phyloP scores from a whole-genome alignment of 2,797 vertebrate species.

The Helicolenus hilgendorfi region DNA sequence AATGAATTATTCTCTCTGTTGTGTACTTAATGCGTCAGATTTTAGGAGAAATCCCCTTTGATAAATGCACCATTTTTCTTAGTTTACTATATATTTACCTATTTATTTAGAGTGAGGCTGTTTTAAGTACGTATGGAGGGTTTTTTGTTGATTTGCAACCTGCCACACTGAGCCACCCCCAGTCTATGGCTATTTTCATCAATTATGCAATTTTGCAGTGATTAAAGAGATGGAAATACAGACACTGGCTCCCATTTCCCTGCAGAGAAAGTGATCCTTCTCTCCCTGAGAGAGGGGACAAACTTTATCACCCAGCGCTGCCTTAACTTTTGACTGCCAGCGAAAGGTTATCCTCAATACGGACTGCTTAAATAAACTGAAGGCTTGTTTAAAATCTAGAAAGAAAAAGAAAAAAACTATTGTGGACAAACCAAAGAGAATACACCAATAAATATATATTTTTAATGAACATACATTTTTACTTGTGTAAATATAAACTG shows the following conservation, averaged over 20 bases:
- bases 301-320: conserved; percentile 59
- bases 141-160: conserved; percentile 52
- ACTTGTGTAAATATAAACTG: conserved; percentile 64
- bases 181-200: conserved; percentile 47
- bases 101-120: conserved; percentile 79
- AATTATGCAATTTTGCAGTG: conserved; percentile 70
- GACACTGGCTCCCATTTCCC: conserved; percentile 30
- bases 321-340: conserved; percentile 76
- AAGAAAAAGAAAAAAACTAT: neutral
- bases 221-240: conserved; percentile 35
- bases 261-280: conserved; percentile 42
- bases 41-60: conserved; percentile 3
- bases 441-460: conserved; percentile 62
- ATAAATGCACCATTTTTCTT: conserved; percentile 28
- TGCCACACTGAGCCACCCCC: conserved; percentile 86
- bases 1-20: conserved; percentile 6
- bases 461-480: conserved; percentile 64
- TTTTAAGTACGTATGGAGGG: conserved; percentile 52
- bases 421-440: conserved; percentile 72
- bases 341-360: conserved; percentile 30
- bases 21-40: conserved; percentile 13
- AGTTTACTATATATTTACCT: conserved; percentile 56
- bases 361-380: neutral
- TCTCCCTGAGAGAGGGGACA: conserved; percentile 40
- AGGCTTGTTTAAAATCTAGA: conserved; percentile 52